Evolutionary conservation across 1,140 invertebrate genomes (phyloP), one percentile per base, ranked within the genome.

Genomic region (Drosophila sulfurigaster): DNA sequence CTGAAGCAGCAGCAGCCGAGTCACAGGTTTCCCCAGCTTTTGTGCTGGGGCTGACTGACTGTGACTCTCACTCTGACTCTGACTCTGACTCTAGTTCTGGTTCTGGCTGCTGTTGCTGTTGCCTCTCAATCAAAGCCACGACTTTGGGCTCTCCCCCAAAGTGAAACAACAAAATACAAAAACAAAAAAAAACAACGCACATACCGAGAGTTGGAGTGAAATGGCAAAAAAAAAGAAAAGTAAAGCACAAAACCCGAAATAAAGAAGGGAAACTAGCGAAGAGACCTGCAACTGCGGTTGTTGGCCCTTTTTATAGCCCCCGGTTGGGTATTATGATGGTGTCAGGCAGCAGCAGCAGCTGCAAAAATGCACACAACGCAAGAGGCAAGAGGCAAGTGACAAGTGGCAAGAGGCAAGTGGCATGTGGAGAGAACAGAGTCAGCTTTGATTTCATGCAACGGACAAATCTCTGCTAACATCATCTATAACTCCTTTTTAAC

Each of bases 81-180:
- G 20, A 25, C 20, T 25, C 20, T 25, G 3, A 25, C 20, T 25
- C 20, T 25, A 25, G 3, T 25, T 25, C 0, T 25, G 20, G 20
- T 25, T 38, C 35, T 11, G 35, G 62, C 35, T 15, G n/a, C 35
- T 52, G 70, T 28, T 67, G 64, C 56, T 57, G 58, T 51, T 75
- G 72, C 57, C 72, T 69, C 72, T 75, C 72, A 75, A 69, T 75
- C 72, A 75, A 69, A 69, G 72, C 72, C 58, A 63, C 57, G 72
- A 63, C 72, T 75, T 69, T 75, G 57, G 66, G 43, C 69, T 56
- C 62, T 64, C 52, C 56, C 64, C 63, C 64, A 67, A 67, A 60
- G 35, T 67, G 65, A 71, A 71, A 58, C 60, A 65, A 71, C 35
- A 58, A 64, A 57, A 65, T 28, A 59, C 49, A 38, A 58, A 43